A percentile compares a stretch with the other conserved stretches of the same genome.
Evolutionary conservation across 1,140 invertebrate species (phyloP).

Genomic region (Pseudomyrmex cubaensis): DNA sequence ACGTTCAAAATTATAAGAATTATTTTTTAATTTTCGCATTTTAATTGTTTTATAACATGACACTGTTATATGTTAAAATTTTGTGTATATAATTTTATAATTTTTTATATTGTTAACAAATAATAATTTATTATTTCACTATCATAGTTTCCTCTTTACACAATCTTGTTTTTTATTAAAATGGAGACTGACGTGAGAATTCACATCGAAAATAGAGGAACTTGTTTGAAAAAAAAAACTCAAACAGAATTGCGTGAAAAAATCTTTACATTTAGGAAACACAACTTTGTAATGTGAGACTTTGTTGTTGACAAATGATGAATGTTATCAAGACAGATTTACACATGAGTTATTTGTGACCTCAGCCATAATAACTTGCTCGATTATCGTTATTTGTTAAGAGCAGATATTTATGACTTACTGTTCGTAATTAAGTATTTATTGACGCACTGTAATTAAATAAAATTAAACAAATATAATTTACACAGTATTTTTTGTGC

Average conservation of each 20-base stretch:
- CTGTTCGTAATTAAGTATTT: slow-evolving; percentile 70
- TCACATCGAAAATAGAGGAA: neutral
- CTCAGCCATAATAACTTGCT: slow-evolving; percentile 68
- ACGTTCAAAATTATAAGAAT: slow-evolving; percentile 34
- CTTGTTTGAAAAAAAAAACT: slow-evolving; percentile 18
- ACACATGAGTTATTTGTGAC: slow-evolving; percentile 29
- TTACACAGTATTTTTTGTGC: neutral
- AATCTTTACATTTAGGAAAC: neutral
- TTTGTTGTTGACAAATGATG: neutral
- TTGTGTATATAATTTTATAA: neutral
- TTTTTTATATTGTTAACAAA: slow-evolving; percentile 26
- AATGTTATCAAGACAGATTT: slow-evolving; percentile 9
- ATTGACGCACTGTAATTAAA: slow-evolving; percentile 69
- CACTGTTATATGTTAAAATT: neutral
- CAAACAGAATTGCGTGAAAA: slow-evolving; percentile 22
- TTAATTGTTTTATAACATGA: slow-evolving; percentile 5
- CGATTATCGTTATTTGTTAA: slow-evolving; percentile 65
- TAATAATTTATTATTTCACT: slow-evolving; percentile 3
- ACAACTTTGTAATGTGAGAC: neutral
- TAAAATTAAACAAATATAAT: slow-evolving; percentile 51
- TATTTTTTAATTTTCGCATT: neutral
- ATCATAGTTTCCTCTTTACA: slow-evolving; percentile 3
- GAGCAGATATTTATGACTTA: slow-evolving; percentile 59
- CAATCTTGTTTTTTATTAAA: slow-evolving; percentile 38
- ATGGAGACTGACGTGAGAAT: slow-evolving; percentile 59